Conservation (phyloP, 2,888 invertebrate species). For the Acronicta psi region DNA sequence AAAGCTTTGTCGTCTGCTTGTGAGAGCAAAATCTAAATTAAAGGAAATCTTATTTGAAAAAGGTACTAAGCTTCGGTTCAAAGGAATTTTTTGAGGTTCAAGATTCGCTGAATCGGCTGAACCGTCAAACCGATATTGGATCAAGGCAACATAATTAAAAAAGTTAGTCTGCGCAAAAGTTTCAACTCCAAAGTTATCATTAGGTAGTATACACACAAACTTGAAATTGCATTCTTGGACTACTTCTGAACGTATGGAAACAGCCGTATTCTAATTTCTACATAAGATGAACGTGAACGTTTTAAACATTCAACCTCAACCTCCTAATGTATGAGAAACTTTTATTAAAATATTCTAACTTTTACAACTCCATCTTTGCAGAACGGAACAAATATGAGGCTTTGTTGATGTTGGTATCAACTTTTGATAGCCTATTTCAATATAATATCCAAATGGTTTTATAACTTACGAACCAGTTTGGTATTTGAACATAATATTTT, state of each 20-base stretch:
- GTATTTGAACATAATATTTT: background rate
- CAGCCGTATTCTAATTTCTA: constrained; percentile 40
- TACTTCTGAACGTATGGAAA: constrained; percentile 23
- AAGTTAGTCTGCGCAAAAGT: constrained; percentile 58
- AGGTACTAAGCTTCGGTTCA: constrained; percentile 41
- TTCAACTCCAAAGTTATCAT: constrained; percentile 47
- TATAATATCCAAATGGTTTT: constrained; percentile 30
- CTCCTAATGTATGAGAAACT: constrained; percentile 38
- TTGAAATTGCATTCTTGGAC: constrained; percentile 43
- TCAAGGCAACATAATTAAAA: constrained; percentile 66
- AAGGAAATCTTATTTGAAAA: constrained; percentile 33
- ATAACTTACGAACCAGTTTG: background rate
- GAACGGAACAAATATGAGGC: constrained; percentile 29
- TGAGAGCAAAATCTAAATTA: constrained; percentile 23
- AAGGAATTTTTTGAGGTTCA: constrained; percentile 49
- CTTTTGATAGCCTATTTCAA: constrained; percentile 47
- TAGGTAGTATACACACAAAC: constrained; percentile 29
- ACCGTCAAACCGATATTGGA: constrained; percentile 55
- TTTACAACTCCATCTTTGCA: constrained; percentile 38
- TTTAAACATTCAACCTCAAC: constrained; percentile 47
- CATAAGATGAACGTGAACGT: constrained; percentile 24
- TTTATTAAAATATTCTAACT: constrained; percentile 50
- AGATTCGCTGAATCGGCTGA: constrained; percentile 44
- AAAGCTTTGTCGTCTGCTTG: background rate
- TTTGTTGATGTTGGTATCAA: constrained; percentile 45